Evolutionary conservation across 1,140 invertebrate species (phyloP), one percentile per base, ranked within the genome.

Genomic region (Caenorhabditis remanei): DNA sequence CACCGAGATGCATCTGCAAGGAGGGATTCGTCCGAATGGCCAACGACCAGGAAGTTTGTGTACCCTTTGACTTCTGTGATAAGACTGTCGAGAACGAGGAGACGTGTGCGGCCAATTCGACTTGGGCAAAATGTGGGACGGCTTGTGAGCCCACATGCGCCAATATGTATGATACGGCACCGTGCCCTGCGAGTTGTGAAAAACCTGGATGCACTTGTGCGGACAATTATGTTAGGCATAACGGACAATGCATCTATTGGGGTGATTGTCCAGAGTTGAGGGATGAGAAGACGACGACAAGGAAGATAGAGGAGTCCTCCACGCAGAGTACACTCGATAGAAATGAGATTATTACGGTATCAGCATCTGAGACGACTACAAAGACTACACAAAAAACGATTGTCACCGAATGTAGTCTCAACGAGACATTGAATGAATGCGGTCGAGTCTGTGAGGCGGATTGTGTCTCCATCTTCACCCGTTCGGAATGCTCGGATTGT

Each of bases 351-450:
- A 24, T 79, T 6, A 79, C 71, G 8, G 32, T 41, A 7, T 41
- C 46, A 46, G n/a, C 67, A 19, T 16, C 67, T 2, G 24, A 79
- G 46, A 71, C 32, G 1, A 32, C 40, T 46, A n/a, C 65, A 19
- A 41, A 50, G 21, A 65, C 58, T 43, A 89, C 67, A 19, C 53
- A 88, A 16, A 63, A 63, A n/a, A 50, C 82, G 21, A n/a, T 85
- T 83, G 40, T 87, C 32, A 40, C 86, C 19, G 21, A 75, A 43
- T 92, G 91, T 71, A 86, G 87, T 24, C 75, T 86, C 5, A 92
- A 92, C 85, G 91, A 92, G 85, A 92, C 91, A 14, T 21, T 91
- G 2, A 92, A 92, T 58, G 92, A 91, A 55, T 92, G 91, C 84
- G 91, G 91, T 63, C 71, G 86, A 19, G 88, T 90, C 24, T 92